A percentile compares a stretch with the other conserved stretches of the same genome.
Conservation (phyloP, 2,797 vertebrate species). For the Potorous gilbertii region DNA sequence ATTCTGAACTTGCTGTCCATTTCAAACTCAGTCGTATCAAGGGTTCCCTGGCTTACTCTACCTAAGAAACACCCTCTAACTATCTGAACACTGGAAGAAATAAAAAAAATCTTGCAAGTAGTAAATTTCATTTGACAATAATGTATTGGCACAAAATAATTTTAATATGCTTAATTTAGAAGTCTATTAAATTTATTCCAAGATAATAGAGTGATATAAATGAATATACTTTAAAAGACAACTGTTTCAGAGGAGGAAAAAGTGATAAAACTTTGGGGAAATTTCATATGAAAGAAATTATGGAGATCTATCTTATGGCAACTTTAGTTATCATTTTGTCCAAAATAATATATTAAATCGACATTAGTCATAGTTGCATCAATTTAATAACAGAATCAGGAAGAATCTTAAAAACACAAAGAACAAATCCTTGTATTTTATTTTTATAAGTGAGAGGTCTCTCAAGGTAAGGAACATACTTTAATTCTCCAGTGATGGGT, state of each 20-base stretch:
- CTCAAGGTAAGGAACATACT: slow-evolving; percentile 5
- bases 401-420: neutral
- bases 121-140: neutral
- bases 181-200: slow-evolving; percentile 33
- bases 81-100: slow-evolving; percentile 28
- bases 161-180: slow-evolving; percentile 6
- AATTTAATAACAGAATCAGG: neutral
- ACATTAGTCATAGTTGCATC: neutral
- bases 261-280: neutral
- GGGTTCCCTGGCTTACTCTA: slow-evolving; percentile 32
- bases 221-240: slow-evolving; percentile 11
- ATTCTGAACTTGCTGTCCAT: slow-evolving; percentile 40
- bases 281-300: slow-evolving; percentile 16
- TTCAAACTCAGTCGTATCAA: slow-evolving; percentile 43
- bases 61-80: slow-evolving; percentile 48
- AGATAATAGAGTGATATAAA: neutral
- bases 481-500: neutral
- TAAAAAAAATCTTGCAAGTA: slow-evolving; percentile 50
- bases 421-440: neutral
- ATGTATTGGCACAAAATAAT: neutral
- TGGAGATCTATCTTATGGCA: neutral
- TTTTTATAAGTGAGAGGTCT: neutral
- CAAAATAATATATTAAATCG: neutral
- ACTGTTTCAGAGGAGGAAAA: neutral
- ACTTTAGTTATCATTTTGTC: neutral